Conservation (phyloP, 2,888 invertebrate species). For the Zootermopsis nevadensis region DNA sequence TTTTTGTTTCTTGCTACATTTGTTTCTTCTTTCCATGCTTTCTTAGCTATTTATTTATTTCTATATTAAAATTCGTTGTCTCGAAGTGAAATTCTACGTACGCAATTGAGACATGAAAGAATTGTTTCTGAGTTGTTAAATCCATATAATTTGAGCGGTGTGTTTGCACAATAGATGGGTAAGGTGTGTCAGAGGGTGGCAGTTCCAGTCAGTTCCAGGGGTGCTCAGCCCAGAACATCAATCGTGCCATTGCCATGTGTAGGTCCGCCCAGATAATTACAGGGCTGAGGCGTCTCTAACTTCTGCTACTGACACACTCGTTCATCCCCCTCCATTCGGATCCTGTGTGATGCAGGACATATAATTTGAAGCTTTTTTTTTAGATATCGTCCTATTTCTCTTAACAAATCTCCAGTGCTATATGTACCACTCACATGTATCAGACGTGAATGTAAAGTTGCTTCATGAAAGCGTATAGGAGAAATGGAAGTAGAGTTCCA, state of each 20-base stretch:
- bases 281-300: slow-evolving; percentile 26
- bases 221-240: not conserved
- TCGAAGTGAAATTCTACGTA: too few species aligned
- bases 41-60: too few species aligned
- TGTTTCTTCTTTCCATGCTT: too few species aligned
- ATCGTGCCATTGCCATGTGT: slow-evolving; percentile 16
- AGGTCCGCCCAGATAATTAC: slow-evolving; percentile 38
- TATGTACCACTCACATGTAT: too few species aligned
- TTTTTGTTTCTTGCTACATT: too few species aligned
- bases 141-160: not conserved
- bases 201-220: slow-evolving; percentile 10
- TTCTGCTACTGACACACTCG: slow-evolving; percentile 33
- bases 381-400: not conserved
- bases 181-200: slow-evolving; percentile 10
- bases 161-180: slow-evolving; percentile 12
- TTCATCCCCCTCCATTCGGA: slow-evolving; percentile 1
- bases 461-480: too few species aligned
- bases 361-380: slow-evolving; percentile 11
- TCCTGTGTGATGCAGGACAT: slow-evolving; percentile 9
- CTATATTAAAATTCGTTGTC: too few species aligned
- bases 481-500: too few species aligned
- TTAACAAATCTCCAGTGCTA: not conserved
- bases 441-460: too few species aligned
- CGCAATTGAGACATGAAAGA: too few species aligned
- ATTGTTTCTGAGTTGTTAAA: too few species aligned